Conservation (phyloP, 2,888 invertebrate genomes). For the Deroplatys truncata region DNA sequence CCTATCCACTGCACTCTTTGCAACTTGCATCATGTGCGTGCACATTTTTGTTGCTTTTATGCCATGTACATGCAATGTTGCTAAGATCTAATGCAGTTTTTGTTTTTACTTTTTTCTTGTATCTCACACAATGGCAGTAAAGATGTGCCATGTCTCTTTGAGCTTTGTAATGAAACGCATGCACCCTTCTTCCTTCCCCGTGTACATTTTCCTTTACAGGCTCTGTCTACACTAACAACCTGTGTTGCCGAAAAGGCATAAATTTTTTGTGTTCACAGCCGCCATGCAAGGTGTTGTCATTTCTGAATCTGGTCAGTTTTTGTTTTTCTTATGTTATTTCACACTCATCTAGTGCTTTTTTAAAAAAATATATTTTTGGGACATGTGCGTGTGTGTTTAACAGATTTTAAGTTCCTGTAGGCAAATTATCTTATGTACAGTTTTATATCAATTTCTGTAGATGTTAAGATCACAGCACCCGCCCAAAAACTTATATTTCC, state of each 20-base stretch:
- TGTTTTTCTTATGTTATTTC: not conserved
- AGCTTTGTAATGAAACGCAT: not conserved
- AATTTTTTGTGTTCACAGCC: constrained; percentile 16
- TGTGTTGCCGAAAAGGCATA: not conserved
- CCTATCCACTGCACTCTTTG: constrained; percentile 9
- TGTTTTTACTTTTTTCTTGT: not conserved
- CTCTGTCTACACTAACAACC: not conserved
- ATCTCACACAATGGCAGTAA: not conserved
- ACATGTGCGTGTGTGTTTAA: constrained; percentile 12
- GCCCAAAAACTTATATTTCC: not conserved
- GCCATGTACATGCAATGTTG: not conserved
- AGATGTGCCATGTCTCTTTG: not conserved
- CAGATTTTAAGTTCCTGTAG: constrained; percentile 24
- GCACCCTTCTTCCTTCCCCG: not conserved
- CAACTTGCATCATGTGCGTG: not conserved
- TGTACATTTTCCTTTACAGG: not conserved
- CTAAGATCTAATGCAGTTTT: not conserved
- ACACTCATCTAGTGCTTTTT: not conserved
- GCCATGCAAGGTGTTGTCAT: not conserved
- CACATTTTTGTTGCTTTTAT: not conserved
- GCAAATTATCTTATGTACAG: constrained; percentile 15
- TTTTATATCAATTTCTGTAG: constrained; percentile 17
- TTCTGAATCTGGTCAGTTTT: constrained; percentile 24
- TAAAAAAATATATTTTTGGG: not conserved
- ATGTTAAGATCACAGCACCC: constrained; percentile 7